A percentile compares a stretch with the other conserved stretches of the same genome.
phyloP scores from a whole-genome alignment of 2,797 vertebrate species.

The Gallinago stenura region DNA sequence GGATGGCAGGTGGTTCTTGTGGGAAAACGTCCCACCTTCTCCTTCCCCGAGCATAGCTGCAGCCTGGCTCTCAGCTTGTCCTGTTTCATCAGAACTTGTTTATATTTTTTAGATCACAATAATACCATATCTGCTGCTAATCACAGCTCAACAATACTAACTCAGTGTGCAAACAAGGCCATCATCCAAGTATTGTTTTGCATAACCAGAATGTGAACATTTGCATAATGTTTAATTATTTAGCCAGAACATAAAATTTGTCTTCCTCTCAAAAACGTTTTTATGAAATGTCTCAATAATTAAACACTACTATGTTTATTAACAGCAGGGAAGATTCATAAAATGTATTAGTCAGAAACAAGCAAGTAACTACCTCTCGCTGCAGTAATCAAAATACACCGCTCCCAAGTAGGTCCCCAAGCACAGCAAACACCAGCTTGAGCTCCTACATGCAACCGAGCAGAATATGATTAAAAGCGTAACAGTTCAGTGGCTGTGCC shows the following conservation, averaged over 20 bases:
- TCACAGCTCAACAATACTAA: slow-evolving; percentile 17
- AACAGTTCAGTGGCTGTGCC: not conserved
- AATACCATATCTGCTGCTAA: slow-evolving; percentile 26
- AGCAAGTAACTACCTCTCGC: not conserved
- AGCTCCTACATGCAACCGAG: not conserved
- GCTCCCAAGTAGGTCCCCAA: not conserved
- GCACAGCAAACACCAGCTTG: not conserved
- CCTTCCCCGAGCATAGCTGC: accelerated
- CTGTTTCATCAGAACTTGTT: not conserved
- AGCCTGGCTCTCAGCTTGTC: not conserved
- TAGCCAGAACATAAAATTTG: slow-evolving; percentile 49
- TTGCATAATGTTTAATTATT: slow-evolving; percentile 69
- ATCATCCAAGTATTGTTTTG: slow-evolving; percentile 59
- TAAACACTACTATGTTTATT: slow-evolving; percentile 60
- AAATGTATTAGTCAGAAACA: slow-evolving; percentile 50
- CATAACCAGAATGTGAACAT: slow-evolving; percentile 41
- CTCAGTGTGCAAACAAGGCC: slow-evolving; percentile 34
- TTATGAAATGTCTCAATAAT: slow-evolving; percentile 64
- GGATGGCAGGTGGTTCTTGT: not conserved
- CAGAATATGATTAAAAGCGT: not conserved
- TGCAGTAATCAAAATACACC: not conserved
- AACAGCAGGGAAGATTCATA: slow-evolving; percentile 38
- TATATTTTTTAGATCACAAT: not conserved
- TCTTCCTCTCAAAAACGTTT: slow-evolving; percentile 44
- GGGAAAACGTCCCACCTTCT: not conserved